Conservation (phyloP, 2,797 vertebrate species). For the Megalops cyprinoides region DNA sequence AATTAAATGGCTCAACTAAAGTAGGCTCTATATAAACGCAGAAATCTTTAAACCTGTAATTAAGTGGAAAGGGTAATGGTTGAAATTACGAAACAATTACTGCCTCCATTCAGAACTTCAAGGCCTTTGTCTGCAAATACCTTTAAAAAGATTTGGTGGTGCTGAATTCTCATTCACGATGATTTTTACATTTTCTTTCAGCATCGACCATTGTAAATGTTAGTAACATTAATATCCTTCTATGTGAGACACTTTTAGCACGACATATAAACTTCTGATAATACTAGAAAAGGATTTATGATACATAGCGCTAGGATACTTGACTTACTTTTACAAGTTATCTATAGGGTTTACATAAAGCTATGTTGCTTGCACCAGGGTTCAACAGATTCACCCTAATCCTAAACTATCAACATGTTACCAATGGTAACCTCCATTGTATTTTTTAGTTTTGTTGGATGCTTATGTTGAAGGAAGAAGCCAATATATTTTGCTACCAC, state of each 20-base stretch:
- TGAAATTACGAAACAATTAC: slow-evolving; percentile 44
- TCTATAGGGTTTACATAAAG: no score
- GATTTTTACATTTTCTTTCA: slow-evolving; percentile 23
- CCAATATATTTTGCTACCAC: no score
- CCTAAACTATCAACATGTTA: no score
- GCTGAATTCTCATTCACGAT: slow-evolving; percentile 22
- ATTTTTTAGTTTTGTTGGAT: no score
- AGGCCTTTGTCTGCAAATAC: slow-evolving; percentile 37
- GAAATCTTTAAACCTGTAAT: slow-evolving; percentile 43
- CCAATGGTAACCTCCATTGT: no score
- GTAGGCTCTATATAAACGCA: slow-evolving; percentile 40
- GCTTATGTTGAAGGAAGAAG: no score
- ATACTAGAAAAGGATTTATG: no score
- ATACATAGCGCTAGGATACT: no score
- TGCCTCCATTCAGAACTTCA: slow-evolving; percentile 40
- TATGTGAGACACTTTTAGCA: neutral
- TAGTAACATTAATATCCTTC: slow-evolving; percentile 21
- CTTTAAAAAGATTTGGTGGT: slow-evolving; percentile 23
- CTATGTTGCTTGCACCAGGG: no score
- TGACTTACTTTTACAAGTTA: no score
- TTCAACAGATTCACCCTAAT: no score
- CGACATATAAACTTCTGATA: neutral
- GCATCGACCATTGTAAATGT: slow-evolving; percentile 29
- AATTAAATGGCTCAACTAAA: slow-evolving; percentile 36
- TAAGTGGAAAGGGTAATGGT: slow-evolving; percentile 37